Percentiles rank a stretch among this genome's conserved stretches.
phyloP scores from a whole-genome alignment of 1,140 invertebrate species.

The Saccostrea glomerata region DNA sequence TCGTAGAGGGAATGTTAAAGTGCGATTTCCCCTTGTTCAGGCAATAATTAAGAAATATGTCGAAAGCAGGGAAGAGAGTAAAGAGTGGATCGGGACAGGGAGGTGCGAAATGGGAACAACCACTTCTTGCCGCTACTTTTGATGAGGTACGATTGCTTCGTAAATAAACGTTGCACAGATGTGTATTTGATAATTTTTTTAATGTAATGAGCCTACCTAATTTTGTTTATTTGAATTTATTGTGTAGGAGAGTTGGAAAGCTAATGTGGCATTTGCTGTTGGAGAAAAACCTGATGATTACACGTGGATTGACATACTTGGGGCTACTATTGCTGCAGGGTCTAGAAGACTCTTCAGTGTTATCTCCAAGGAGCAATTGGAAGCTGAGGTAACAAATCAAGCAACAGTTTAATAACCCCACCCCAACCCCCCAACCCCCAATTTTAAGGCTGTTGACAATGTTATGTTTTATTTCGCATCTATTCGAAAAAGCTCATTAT shows the following conservation, averaged over 20 bases:
- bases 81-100: conserved; percentile 68
- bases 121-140: conserved; percentile 64
- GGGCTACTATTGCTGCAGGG: conserved; percentile 66
- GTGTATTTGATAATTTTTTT: background rate
- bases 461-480: no score
- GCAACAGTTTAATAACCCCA: background rate
- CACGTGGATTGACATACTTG: conserved; percentile 71
- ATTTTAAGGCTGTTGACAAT: no score
- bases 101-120: conserved; percentile 72
- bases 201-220: background rate
- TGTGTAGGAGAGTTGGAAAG: conserved; percentile 75
- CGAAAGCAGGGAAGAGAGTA: conserved; percentile 71
- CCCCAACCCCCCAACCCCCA: no score
- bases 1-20: background rate
- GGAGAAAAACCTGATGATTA: conserved; percentile 74
- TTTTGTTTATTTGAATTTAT: conserved; percentile 22
- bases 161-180: background rate
- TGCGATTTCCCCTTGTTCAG: background rate
- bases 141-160: conserved; percentile 66
- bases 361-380: conserved; percentile 72
- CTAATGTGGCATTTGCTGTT: conserved; percentile 72
- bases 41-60: conserved; percentile 60
- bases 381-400: conserved; percentile 67
- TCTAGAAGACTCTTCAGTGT: conserved; percentile 73
- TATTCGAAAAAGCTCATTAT: no score